These are phyloP conservation scores for Ochropleura leucogaster DNA, from an alignment of 2,888 invertebrate genomes.

Conservation along the genomic window DNA sequence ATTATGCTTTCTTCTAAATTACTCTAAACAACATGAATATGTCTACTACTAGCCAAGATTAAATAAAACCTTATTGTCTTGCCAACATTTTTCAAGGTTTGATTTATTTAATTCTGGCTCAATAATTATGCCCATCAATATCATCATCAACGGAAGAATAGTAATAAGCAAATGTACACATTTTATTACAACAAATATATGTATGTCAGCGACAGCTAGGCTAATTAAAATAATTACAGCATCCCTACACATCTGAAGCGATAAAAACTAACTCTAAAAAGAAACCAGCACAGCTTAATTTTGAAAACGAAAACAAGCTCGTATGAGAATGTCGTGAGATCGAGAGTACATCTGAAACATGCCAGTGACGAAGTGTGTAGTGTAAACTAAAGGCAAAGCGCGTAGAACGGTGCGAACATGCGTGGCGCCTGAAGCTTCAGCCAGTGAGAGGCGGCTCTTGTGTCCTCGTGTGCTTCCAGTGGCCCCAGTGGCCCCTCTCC, in stretches of 20 bases:
- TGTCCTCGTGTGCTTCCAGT: constrained; percentile 89
- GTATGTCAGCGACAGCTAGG: constrained; percentile 74
- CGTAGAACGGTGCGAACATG: constrained; percentile 70
- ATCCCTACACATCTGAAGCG: constrained; percentile 78
- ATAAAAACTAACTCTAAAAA: constrained; percentile 78
- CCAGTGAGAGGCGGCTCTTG: constrained; percentile 78
- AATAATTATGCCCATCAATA: constrained; percentile 61
- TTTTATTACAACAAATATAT: constrained; percentile 67
- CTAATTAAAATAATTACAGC: constrained; percentile 78
- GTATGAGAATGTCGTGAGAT: constrained; percentile 80
- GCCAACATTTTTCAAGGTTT: constrained; percentile 64
- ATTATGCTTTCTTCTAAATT: constrained; percentile 51
- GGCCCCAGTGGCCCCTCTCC: constrained; percentile 71
- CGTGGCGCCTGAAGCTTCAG: constrained; percentile 69
- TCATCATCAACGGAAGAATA: constrained; percentile 65
- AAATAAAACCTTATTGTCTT: constrained; percentile 65
- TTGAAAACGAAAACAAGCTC: constrained; percentile 83
- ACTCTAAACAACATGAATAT: constrained; percentile 60
- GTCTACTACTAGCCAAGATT: constrained; percentile 66
- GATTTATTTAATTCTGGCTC: constrained; percentile 71
- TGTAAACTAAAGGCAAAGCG: constrained; percentile 76
- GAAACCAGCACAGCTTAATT: constrained; percentile 83
- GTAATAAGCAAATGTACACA: constrained; percentile 71
- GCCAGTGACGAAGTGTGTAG: constrained; percentile 70
- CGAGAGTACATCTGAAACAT: constrained; percentile 70